Base-by-base conservation (phyloP, 2,888 invertebrate genomes). In the Teleogryllus oceanicus region DNA sequence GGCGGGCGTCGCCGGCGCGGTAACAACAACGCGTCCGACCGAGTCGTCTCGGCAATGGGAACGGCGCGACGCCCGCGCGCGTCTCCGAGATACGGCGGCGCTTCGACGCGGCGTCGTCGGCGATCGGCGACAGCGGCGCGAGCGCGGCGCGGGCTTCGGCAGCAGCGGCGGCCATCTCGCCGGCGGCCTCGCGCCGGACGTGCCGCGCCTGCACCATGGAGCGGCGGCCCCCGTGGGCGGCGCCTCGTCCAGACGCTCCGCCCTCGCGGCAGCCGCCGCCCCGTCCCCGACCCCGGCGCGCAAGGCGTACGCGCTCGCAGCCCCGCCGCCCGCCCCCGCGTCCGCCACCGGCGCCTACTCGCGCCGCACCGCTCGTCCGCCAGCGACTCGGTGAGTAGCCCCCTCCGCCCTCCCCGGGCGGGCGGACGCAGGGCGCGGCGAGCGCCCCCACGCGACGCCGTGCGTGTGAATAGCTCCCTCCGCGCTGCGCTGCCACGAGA, bases 31-130 rank as follows among this genome's bases (percentile, higher is more conserved):
- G 62, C 51, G 12, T 76, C 51, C 13, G 62, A 13, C 18, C 5
- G 18, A 16, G 75, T 24, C 21, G 13, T 75, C 20, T 79, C 50
- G n/a, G 18, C 21, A 79, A 79, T 79, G 76, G 79, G 21, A 79
- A 79, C 75, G 75, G 75, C 21, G 75, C 20, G 3, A 13, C 13
- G 21, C 75, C 75, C 21, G 21, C 21, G 20, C 75, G 21, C 21
- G 75, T 75, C 21, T 16, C 80, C 18, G 80, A 80, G 75, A 50
- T 78, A 3, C 76, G 75, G 20, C 90, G 20, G 91, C 91, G 5
- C 90, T 90, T 50, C 86, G 90, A 74, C 89, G 87, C 83, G 21
- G 21, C n/a, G n/a, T 20, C 24, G 18, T 20, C 75, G 21, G 21
- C 75, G n/a, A 24, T 37, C 37, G 37, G 37, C 37, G 37, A 37